Percentiles rank a stretch among this genome's conserved stretches.
phyloP scores from a whole-genome alignment of 2,113 vertebrate genomes.

The Toxostoma redivivum region DNA sequence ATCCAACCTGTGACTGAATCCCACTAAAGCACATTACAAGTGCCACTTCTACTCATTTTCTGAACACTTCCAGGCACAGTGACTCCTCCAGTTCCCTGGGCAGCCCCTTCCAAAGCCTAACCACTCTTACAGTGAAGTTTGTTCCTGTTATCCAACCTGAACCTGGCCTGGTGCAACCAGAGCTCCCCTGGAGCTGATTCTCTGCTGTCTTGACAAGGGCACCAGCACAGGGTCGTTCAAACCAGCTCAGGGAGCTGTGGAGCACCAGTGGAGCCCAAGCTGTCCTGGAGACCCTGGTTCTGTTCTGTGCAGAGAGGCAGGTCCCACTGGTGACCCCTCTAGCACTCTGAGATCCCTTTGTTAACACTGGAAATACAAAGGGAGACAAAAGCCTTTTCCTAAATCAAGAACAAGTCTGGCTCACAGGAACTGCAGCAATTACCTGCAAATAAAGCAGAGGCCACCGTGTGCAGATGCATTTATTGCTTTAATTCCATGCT shows the following conservation, averaged over 20 bases:
- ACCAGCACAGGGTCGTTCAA: neutral
- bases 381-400: neutral
- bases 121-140: neutral
- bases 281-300: neutral
- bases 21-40: neutral
- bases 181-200: neutral
- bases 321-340: neutral
- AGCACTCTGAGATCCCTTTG: neutral
- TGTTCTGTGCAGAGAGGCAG: neutral
- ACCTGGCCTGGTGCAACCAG: neutral
- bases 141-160: neutral
- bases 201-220: neutral
- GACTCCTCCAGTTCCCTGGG: neutral
- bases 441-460: neutral
- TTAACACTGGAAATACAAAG: neutral
- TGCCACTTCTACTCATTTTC: neutral
- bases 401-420: neutral
- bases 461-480: neutral
- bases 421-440: neutral
- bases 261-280: neutral
- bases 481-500: neutral
- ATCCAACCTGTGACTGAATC: neutral
- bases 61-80: neutral
- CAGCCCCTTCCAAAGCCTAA: neutral
- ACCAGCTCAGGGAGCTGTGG: neutral